phyloP scores from a whole-genome alignment of 1,140 invertebrate species.

The Stratiolaelaps scimitus region DNA sequence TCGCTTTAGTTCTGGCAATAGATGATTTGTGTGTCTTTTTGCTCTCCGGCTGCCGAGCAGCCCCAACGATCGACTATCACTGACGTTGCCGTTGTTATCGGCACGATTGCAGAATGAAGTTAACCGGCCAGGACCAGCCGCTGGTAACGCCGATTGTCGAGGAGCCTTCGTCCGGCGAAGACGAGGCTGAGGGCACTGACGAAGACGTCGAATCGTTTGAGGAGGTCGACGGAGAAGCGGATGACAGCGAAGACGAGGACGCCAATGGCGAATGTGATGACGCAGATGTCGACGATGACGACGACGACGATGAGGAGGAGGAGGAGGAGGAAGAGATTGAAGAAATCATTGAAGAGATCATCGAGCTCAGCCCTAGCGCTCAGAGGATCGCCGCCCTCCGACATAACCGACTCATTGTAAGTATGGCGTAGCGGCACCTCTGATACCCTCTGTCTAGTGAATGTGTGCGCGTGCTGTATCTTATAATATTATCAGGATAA shows the following conservation, averaged over 20 bases:
- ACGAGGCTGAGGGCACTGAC: background rate
- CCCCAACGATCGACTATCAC: too few relatives aligned
- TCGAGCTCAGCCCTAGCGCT: conserved; percentile 22
- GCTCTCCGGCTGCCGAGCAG: too few relatives aligned
- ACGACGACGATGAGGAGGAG: background rate
- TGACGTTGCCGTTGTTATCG: too few relatives aligned
- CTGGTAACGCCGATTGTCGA: conserved; percentile 7
- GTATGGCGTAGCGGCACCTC: background rate
- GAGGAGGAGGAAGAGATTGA: conserved; percentile 9
- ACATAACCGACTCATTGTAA: conserved; percentile 12
- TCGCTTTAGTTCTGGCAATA: too few relatives aligned
- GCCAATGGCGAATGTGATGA: conserved; percentile 1
- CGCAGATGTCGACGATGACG: conserved; percentile 12
- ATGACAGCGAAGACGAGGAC: background rate
- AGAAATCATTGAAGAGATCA: conserved; percentile 26
- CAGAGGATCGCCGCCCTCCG: conserved; percentile 4
- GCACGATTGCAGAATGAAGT: background rate
- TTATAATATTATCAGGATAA: too few relatives aligned
- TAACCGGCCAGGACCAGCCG: conserved; percentile 24
- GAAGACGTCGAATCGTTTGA: conserved; percentile 11
- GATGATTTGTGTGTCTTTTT: too few relatives aligned
- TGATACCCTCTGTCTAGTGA: too few relatives aligned
- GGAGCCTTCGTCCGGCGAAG: conserved; percentile 13
- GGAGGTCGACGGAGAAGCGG: conserved; percentile 2
- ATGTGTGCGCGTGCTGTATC: too few relatives aligned